A percentile compares a stretch with the other conserved stretches of the same genome.
Conservation (phyloP, 2,888 invertebrate species). For the Eupithecia abbreviata region DNA sequence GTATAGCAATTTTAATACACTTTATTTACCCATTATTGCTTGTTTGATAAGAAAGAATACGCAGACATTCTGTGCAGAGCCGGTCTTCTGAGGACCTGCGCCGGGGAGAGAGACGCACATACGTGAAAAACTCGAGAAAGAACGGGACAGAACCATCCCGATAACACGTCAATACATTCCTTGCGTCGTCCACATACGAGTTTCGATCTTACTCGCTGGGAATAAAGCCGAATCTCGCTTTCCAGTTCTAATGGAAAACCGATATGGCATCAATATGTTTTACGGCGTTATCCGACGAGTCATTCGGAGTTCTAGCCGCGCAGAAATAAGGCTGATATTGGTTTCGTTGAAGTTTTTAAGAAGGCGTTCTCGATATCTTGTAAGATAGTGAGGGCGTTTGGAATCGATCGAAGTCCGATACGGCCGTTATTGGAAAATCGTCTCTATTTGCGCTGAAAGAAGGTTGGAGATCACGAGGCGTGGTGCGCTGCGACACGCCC, state of each 20-base stretch:
- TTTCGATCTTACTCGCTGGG: constrained; percentile 49
- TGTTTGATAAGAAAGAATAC: constrained; percentile 78
- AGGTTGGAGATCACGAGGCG: constrained; percentile 73
- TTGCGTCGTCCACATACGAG: constrained; percentile 63
- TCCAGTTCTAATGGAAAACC: constrained; percentile 78
- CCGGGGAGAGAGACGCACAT: constrained; percentile 75
- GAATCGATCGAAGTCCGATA: constrained; percentile 81
- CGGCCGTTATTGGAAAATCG: constrained; percentile 76
- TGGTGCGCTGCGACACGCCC: constrained; percentile 76
- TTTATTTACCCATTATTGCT: constrained; percentile 66
- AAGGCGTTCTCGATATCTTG: constrained; percentile 83
- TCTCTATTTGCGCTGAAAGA: constrained; percentile 72
- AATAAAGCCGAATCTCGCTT: constrained; percentile 59
- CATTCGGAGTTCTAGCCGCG: constrained; percentile 55
- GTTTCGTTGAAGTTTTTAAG: constrained; percentile 62
- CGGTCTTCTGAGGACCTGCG: constrained; percentile 75
- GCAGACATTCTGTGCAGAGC: constrained; percentile 71
- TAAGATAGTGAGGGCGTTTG: constrained; percentile 82
- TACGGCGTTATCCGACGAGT: constrained; percentile 58
- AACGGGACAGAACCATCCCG: constrained; percentile 77
- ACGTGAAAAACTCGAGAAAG: constrained; percentile 64
- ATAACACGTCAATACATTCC: constrained; percentile 84
- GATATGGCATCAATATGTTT: constrained; percentile 83
- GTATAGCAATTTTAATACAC: constrained; percentile 60
- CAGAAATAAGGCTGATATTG: constrained; percentile 62